Evolutionary conservation across 2,797 vertebrate species (phyloP), one percentile per base, ranked within the genome.

Genomic region (Enteromius viviparus): DNA sequence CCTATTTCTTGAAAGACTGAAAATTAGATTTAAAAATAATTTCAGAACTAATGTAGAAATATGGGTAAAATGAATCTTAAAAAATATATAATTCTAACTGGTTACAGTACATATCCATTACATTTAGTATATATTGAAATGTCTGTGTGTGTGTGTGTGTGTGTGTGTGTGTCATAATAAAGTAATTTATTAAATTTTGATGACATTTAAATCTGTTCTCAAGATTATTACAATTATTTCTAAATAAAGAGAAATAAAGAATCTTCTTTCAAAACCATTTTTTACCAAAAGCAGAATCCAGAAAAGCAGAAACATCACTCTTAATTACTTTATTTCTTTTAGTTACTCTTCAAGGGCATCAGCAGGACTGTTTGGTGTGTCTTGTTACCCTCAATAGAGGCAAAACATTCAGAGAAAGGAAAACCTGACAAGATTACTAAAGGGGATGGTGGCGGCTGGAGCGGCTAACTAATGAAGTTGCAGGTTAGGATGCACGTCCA

Each of bases 321-420:
- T 37, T 75, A 1, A 65, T 80, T 23, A 9, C 76, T 85, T 85
- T 85, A 53, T 74, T 83, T 81, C 4, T 37, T 77, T 69, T 82
- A 34, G 53, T 55, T n/a, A 34, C 62, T 40, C 76, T 81, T 53
- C 3, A 42, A 29, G 47, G 76, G 45, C 77, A 72, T 68, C 68
- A 51, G 19, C 60, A 53, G 42, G 83, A 51, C 83, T 70, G 68
- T 87, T 76, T 75, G 62, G 72, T 69, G 40, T 64, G 58, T 29
- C 21, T 69, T 47, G 10, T 80, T 19, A 66, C 80, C 72, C 78
- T 81, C 40, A 80, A 82, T 82, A 86, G 1, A 42, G 58, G 64
- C 47, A 64, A 40, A 84, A 87, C 81, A 87, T 82, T 87, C 78
- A 79, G 42, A 78, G n/a, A 62, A 40, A 55, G 49, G 34, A 34